Evolutionary conservation across 2,113 vertebrate species (phyloP).

Genomic region (Nothobranchius kuhntae): DNA sequence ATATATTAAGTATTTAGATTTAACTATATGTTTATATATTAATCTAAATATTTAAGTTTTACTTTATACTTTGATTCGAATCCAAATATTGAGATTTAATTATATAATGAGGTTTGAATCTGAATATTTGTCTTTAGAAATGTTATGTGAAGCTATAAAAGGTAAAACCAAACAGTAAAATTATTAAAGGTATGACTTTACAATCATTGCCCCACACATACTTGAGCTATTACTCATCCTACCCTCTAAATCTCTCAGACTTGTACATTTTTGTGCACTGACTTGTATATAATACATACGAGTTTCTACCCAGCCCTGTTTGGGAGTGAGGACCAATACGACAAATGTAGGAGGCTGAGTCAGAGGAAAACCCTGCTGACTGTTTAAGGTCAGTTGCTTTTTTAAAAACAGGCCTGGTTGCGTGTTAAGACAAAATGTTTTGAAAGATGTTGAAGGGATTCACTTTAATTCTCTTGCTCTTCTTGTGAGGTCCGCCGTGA

Average conservation of each 20-base stretch:
- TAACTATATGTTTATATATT: no score
- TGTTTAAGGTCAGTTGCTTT: constrained; percentile 35
- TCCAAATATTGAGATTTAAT: no score
- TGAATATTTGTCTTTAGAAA: no score
- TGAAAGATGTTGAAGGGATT: constrained; percentile 34
- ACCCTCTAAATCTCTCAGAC: neutral
- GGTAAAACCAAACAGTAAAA: no score
- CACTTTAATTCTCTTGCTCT: constrained; percentile 24
- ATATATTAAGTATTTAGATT: no score
- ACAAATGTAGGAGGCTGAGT: constrained; percentile 41
- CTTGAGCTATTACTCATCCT: neutral
- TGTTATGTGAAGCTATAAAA: no score
- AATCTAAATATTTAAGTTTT: no score
- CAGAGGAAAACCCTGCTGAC: constrained; percentile 50
- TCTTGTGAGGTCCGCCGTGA: constrained; percentile 38
- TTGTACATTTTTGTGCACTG: constrained; percentile 24
- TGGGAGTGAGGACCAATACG: constrained; percentile 19
- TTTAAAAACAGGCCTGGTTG: constrained; percentile 23
- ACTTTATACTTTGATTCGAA: no score
- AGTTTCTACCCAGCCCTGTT: constrained; percentile 42
- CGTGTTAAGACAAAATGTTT: constrained; percentile 39
- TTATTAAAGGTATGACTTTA: no score
- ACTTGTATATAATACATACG: constrained; percentile 11
- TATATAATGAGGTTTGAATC: no score
- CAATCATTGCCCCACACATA: no score